Conservation (phyloP, 35 echinoderm and acorn worm genomes). For the Strongylocentrotus purpuratus region DNA sequence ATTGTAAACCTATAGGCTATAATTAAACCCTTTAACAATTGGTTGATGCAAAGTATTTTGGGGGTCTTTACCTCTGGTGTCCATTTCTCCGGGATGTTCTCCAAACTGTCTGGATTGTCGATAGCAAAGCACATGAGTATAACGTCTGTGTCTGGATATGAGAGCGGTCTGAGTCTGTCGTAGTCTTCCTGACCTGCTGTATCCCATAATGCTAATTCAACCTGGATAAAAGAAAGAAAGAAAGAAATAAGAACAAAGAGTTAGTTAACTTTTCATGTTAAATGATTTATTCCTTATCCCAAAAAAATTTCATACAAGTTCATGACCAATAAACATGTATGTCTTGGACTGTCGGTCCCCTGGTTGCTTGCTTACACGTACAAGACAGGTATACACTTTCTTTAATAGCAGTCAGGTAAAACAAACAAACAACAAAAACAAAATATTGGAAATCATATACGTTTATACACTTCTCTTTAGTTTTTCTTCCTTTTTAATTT, state of each 20-base stretch:
- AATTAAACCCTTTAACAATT: background rate
- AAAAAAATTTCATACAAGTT: background rate
- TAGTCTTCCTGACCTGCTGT: slow-evolving; percentile 91
- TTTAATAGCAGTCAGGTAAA: no score
- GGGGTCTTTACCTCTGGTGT: slow-evolving; percentile 77
- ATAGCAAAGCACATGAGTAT: slow-evolving; percentile 85
- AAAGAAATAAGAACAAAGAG: background rate
- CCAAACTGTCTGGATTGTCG: slow-evolving; percentile 88
- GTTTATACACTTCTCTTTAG: no score
- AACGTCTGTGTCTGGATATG: slow-evolving; percentile 90
- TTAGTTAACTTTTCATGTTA: background rate
- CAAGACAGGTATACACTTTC: no score
- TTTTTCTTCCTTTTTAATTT: background rate
- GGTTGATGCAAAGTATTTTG: no score
- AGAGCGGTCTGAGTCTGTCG: slow-evolving; percentile 85
- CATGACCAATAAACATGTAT: background rate
- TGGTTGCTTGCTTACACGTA: no score
- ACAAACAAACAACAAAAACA: no score
- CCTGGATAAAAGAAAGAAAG: slow-evolving; percentile 27
- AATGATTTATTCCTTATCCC: background rate
- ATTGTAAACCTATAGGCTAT: no score
- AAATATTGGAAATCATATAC: no score
- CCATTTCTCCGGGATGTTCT: slow-evolving; percentile 91
- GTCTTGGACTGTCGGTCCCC: background rate
- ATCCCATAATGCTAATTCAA: slow-evolving; percentile 93